Base-by-base conservation (phyloP, 2,888 invertebrate genomes). In the Rhingia rostrata region DNA sequence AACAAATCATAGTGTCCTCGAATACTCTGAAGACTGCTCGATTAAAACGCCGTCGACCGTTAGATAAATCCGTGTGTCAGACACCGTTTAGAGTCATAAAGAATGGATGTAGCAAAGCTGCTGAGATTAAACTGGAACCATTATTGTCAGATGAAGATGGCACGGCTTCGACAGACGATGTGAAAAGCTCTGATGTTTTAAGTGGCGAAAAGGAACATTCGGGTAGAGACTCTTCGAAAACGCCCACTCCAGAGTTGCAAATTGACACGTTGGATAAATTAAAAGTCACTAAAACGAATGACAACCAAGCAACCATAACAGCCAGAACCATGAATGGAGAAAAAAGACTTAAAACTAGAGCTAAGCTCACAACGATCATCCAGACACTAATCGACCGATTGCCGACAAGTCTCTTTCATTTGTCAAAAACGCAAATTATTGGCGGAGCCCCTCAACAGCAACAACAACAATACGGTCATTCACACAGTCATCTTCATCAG, bases 1-100 rank as follows among this genome's bases (percentile, higher is more conserved):
- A 89, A 86, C 86, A 88, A 63, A 86, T 86, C 77, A 87, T 88
- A 73, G 87, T 91, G 12, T 88, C 88, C 53, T 77, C 75, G 66
- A 77, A 86, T 75, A 89, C 89, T 5, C 86, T 89, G n/a, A 87
- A 88, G 82, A 86, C 89, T 33, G 90, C 90, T n/a, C 86, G 88
- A 69, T 88, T 88, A 63, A 95, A 95, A 90, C 93, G 95, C 86
- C 93, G 96, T 89, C 93, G 94, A 87, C 96, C 96, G 0, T 93
- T 94, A 89, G 94, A 95, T 87, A 89, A 85, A 10, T 89, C 91
- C 53, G 64, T 86, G 56, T 87, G 86, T 86, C 77, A 87, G 81
- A 79, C 86, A 61, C 86, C 87, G 30, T 87, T 87, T 85, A 74
- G 69, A 39, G 69, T 83, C 6, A 54, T 85, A 10, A 85, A 80